Evolutionary conservation across 2,888 invertebrate species (phyloP), one percentile per base, ranked within the genome.

Genomic region (Drosophila mulleri): DNA sequence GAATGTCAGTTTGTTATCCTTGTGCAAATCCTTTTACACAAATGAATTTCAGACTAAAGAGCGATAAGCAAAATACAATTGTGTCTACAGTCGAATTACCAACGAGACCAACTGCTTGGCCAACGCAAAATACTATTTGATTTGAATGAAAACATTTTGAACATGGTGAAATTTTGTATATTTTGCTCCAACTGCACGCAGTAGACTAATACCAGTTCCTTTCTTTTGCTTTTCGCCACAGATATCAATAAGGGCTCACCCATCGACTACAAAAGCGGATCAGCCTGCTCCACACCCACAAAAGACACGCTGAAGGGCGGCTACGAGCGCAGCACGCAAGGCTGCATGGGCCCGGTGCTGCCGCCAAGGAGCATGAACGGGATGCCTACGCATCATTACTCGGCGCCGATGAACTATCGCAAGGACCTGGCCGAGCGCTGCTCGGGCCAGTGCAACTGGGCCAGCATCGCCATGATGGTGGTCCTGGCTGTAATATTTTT

Each of bases 211-310:
- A 2, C 2, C 23, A 44, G 16, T 65, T 50, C 23, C 8, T 14
- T 26, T 16, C 41, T 16, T 42, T 3, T 16, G 35, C 90, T 83
- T 82, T 75, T 12, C 94, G 94, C 9, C 94, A 57, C 95, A 97
- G 97, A 97, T 95, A 96, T 97, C 82, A 96, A 97, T 93, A 97
- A 97, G 94, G 97, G 96, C 94, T 95, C 96, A 91, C 96, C 96
- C 92, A 95, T 96, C 94, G 97, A 98, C 94, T 97, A 97, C 94
- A 97, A 96, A 94, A 96, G 97, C 92, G 93, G 92, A 72, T 97
- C 97, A 74, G 96, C 97, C 92, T 97, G 97, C 93, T 97, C 96
- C 94, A 97, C 97, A 94, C 97, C 97, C 88, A 96, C 96, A 93
- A 96, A 96, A 94, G 95, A 96, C 91, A 95, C 94, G 92, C 91